Evolutionary conservation across 92 coral and sea anemone genomes (phyloP).

Genomic region (Isaurus tuberculatus): DNA sequence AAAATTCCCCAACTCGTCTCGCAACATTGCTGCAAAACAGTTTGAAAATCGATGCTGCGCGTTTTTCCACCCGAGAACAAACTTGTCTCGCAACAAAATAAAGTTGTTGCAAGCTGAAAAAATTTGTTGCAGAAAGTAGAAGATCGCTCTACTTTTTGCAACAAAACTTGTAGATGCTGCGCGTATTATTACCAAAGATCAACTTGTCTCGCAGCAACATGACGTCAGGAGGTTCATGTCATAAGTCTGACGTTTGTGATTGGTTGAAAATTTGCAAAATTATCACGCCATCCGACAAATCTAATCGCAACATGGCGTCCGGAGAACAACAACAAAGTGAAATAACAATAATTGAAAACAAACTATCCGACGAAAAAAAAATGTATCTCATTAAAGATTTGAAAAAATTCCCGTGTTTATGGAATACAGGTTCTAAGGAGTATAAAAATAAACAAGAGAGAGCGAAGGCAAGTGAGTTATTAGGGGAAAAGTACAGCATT

Average conservation of each 20-base stretch:
- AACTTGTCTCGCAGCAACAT: slow-evolving; percentile 5
- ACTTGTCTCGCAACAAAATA: slow-evolving; percentile 9
- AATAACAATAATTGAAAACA: neutral
- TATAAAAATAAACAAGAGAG: slow-evolving; percentile 29
- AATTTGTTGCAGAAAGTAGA: no score
- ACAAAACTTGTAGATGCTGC: no score
- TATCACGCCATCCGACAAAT: slow-evolving; percentile 2
- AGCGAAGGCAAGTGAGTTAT: slow-evolving; percentile 33
- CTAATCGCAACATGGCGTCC: slow-evolving; percentile 13
- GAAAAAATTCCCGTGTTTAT: slow-evolving; percentile 11
- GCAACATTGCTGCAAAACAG: slow-evolving; percentile 6
- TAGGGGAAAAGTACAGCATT: slow-evolving; percentile 48
- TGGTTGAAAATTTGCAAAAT: slow-evolving; percentile 13
- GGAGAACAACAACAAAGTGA: slow-evolving; percentile 19
- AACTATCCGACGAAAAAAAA: slow-evolving; percentile 16
- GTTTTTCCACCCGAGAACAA: slow-evolving; percentile 3
- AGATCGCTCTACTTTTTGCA: no score
- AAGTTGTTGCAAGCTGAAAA: no score
- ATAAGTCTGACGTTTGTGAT: slow-evolving; percentile 3
- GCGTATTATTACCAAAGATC: neutral
- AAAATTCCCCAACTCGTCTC: neutral
- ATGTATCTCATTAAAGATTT: slow-evolving; percentile 5
- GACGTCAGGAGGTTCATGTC: neutral
- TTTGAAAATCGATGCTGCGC: slow-evolving; percentile 24
- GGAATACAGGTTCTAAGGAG: slow-evolving; percentile 30